These are phyloP conservation scores for Scleropages formosus DNA, from an alignment of 2,797 vertebrate species.

Conservation along the genomic window DNA sequence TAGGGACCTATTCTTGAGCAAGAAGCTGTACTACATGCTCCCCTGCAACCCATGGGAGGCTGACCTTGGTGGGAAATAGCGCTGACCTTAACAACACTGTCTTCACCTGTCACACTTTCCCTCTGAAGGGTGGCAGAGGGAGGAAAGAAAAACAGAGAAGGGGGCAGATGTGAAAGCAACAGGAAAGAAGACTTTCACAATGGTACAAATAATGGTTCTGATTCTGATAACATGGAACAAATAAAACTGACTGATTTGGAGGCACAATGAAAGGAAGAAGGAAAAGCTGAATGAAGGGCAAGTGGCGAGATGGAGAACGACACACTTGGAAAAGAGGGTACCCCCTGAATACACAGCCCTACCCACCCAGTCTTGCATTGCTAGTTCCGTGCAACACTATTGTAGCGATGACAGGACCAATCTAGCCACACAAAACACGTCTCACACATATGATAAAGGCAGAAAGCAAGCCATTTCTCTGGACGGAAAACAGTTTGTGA, in stretches of 20 bases:
- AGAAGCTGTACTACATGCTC: no score
- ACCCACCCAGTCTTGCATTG: background rate
- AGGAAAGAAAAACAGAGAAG: background rate
- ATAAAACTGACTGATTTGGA: no score
- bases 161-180: no score
- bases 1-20: no score
- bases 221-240: no score
- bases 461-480: no score
- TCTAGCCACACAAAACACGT: background rate
- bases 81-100: background rate
- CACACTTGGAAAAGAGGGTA: background rate
- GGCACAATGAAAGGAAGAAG: no score
- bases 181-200: no score
- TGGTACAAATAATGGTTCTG: no score
- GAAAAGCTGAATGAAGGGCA: background rate
- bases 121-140: background rate
- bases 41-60: background rate
- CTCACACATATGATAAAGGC: background rate
- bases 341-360: conserved; percentile 7
- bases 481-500: no score
- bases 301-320: background rate
- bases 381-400: background rate
- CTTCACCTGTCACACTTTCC: background rate
- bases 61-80: background rate
- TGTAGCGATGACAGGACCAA: conserved; percentile 3